Percentiles rank a stretch among this genome's conserved stretches.
phyloP scores from a whole-genome alignment of 2,113 vertebrate genomes.

The Silurus meridionalis region DNA sequence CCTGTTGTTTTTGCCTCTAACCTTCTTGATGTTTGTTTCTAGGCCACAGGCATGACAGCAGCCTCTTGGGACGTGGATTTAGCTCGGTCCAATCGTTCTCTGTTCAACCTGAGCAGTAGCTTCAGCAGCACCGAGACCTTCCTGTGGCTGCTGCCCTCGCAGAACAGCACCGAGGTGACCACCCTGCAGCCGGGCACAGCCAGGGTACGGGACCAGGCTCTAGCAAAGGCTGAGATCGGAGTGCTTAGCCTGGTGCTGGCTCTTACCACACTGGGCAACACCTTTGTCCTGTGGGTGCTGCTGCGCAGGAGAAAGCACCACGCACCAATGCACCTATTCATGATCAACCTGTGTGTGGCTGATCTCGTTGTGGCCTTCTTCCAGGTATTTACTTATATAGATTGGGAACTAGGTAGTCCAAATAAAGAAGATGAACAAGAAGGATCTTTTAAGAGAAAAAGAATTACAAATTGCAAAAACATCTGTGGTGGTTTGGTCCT shows the following conservation, averaged over 20 bases:
- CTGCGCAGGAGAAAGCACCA: conserved; percentile 68
- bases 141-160: conserved; percentile 47
- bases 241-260: conserved; percentile 75
- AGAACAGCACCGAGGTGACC: conserved; percentile 41
- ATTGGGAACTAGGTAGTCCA: background rate
- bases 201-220: conserved; percentile 69
- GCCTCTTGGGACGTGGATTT: conserved; percentile 46
- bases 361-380: conserved; percentile 85
- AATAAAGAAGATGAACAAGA: background rate
- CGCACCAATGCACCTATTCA: conserved; percentile 83
- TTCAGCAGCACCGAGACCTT: conserved; percentile 41
- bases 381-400: conserved; percentile 64
- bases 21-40: conserved; percentile 33
- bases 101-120: conserved; percentile 56
- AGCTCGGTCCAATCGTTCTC: conserved; percentile 42
- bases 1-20: background rate
- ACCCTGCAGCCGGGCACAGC: conserved; percentile 24
- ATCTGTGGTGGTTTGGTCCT: background rate
- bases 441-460: background rate
- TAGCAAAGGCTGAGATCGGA: conserved; percentile 77
- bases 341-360: conserved; percentile 82
- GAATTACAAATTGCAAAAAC: background rate
- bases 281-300: conserved; percentile 78
- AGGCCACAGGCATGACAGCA: conserved; percentile 46
- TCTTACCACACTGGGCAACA: conserved; percentile 78